phyloP scores from a whole-genome alignment of 2,797 vertebrate species.

The Sylvilagus floridanus region DNA sequence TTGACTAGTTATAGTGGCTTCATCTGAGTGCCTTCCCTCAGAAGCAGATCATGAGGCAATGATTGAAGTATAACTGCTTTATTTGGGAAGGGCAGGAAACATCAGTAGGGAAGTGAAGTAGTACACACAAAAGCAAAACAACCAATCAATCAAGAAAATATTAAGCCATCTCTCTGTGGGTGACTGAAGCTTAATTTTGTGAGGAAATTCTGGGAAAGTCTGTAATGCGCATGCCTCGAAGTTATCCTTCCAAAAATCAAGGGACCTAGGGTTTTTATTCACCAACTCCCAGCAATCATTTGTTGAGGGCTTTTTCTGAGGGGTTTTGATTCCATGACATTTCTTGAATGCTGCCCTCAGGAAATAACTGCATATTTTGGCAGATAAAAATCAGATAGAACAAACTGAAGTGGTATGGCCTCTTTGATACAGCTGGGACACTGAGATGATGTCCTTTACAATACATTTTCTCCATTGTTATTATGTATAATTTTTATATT shows the following conservation, averaged over 20 bases:
- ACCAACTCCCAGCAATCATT: constrained; percentile 55
- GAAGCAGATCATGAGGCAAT: constrained; percentile 12
- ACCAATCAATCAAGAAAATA: constrained; percentile 56
- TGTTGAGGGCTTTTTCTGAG: constrained; percentile 37
- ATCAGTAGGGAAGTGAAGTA: neutral
- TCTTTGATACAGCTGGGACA: neutral
- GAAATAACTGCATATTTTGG: constrained; percentile 1
- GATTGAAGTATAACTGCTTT: constrained; percentile 54
- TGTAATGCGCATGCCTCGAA: neutral
- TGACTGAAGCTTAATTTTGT: constrained; percentile 59
- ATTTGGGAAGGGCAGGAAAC: constrained; percentile 45
- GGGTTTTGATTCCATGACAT: constrained; percentile 44
- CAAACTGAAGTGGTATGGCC: constrained; percentile 10
- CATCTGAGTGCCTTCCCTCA: constrained; percentile 51
- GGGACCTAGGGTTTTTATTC: constrained; percentile 46
- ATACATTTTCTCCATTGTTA: neutral
- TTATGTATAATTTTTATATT: neutral
- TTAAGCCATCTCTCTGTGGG: constrained; percentile 39
- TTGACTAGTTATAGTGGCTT: constrained; percentile 59
- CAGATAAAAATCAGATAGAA: constrained; percentile 37
- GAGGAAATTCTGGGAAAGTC: constrained; percentile 49
- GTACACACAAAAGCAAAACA: constrained; percentile 52
- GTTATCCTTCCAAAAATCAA: constrained; percentile 48
- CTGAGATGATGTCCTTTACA: neutral
- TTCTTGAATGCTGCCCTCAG: constrained; percentile 35